Evolutionary conservation across 2,113 vertebrate species (phyloP), one percentile per base, ranked within the genome.

Genomic region (Cepphus grylle): DNA sequence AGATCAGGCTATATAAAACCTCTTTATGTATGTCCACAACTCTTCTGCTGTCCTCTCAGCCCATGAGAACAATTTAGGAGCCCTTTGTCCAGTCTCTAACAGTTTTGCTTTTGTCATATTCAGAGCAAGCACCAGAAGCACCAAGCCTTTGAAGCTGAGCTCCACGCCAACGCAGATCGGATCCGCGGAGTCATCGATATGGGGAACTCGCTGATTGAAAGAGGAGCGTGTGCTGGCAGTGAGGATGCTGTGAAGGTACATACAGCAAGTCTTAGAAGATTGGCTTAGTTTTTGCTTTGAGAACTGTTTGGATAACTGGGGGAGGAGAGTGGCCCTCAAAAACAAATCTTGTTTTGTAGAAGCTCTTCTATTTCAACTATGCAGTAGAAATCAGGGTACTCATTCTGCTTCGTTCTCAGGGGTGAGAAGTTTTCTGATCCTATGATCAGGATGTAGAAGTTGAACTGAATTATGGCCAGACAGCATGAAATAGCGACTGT

Each of bases 101-200:
- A 52, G 25, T 8, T 40, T 12, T 11, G 34, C 52, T 69, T 95
- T 93, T 96, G 66, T 65, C 81, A 1, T 42, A 42, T 93, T 87
- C 97, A 99, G 99, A 99, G 99, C 97, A 99, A 99, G 79, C 99
- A 99, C 96, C 99, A 99, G 98, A 99, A 99, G 74, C 99, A 99
- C 95, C 99, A 99, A 94, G 99, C 99, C 20, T 99, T 99, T 8
- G 99, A 99, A 94, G 99, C 99, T 0, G 99, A 99, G 96, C 98
- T 99, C 42, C 99, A 99, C 0, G 99, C 99, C 97, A 99, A 99
- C 1, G 99, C 99, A 0, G 99, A 99, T 97, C 98, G 99, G 21
- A 99, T 99, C 97, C 99, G 99, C 0, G 99, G 99, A 0, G 99
- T 99, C 91, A 99, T 99, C 1, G 99, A 99, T 63, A 99, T 99